A percentile compares a stretch with the other conserved stretches of the same genome.
These are phyloP conservation scores for Sporophila hypoxantha DNA, from an alignment of 2,113 vertebrate species.

Conservation along the genomic window DNA sequence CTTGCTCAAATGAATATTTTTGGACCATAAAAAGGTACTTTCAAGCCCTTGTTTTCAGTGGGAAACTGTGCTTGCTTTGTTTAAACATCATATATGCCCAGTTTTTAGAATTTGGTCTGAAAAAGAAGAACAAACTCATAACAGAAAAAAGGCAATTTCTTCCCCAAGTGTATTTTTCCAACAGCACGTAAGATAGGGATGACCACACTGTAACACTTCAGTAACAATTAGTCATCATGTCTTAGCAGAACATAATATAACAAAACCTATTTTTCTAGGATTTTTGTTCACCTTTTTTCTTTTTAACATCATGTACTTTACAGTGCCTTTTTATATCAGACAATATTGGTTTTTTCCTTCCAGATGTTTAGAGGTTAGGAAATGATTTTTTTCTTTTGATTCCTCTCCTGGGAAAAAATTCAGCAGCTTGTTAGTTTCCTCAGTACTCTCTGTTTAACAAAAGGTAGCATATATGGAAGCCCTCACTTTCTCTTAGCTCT, in stretches of 20 bases:
- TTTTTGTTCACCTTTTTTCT: background rate
- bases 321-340: background rate
- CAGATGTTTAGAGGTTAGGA: background rate
- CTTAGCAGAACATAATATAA: background rate
- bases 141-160: background rate
- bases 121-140: background rate
- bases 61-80: background rate
- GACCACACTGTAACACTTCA: background rate
- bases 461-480: background rate
- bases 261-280: background rate
- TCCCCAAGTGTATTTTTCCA: background rate
- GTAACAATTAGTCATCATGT: background rate
- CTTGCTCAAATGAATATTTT: background rate
- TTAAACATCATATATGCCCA: background rate
- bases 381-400: slow-evolving; percentile 1
- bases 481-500: background rate
- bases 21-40: background rate
- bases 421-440: background rate
- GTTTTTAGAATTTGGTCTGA: background rate
- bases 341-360: background rate
- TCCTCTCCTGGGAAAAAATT: background rate
- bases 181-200: background rate
- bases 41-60: background rate
- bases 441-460: background rate
- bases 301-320: background rate